A percentile compares a stretch with the other conserved stretches of the same genome.
Evolutionary conservation across 2,113 vertebrate genomes (phyloP).

Genomic region (mouse (Mus musculus)): DNA sequence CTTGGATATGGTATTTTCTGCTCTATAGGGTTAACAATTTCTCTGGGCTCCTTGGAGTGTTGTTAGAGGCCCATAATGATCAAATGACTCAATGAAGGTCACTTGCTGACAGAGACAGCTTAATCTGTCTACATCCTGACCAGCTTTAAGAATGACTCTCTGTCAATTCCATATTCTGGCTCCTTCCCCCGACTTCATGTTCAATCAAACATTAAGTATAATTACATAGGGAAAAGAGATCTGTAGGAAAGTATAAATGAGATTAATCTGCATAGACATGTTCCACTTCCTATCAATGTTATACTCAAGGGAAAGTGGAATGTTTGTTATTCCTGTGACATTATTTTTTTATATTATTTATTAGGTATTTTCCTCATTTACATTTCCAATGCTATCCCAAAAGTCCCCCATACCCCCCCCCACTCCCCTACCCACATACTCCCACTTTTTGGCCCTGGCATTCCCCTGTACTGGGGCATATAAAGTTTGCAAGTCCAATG

Average conservation of each 20-base stretch:
- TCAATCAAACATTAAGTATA: conserved; percentile 43
- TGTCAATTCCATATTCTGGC: neutral
- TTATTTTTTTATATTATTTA: neutral
- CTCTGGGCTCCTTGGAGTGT: neutral
- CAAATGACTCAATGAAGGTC: conserved; percentile 69
- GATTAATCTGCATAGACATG: neutral
- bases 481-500: no score
- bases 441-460: no score
- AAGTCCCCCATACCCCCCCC: no score
- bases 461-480: no score
- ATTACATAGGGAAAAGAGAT: conserved; percentile 60
- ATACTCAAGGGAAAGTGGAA: neutral
- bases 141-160: conserved; percentile 59
- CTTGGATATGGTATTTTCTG: neutral
- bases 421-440: no score
- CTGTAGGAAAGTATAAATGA: conserved; percentile 29
- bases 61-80: conserved; percentile 53
- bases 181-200: conserved; percentile 8
- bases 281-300: conserved; percentile 3
- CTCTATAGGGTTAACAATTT: conserved; percentile 36
- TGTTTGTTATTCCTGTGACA: neutral
- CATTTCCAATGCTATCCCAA: no score
- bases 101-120: conserved; percentile 44
- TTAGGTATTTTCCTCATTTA: no score
- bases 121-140: conserved; percentile 48